A percentile compares a stretch with the other conserved stretches of the same genome.
Evolutionary conservation across 2,888 invertebrate genomes (phyloP).

Genomic region (Minunthozetes semirufus): DNA sequence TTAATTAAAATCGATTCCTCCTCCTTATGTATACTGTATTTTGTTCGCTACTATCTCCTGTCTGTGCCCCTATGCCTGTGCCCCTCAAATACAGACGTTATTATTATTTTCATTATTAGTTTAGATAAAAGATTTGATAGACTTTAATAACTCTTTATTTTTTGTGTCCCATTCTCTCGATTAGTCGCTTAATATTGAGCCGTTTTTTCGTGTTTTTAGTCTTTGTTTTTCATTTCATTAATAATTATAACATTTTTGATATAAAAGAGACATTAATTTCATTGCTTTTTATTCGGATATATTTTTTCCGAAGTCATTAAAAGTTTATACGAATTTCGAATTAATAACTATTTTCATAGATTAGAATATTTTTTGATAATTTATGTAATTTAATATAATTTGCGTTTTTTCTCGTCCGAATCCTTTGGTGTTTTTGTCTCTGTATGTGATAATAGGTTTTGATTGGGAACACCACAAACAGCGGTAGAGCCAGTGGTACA

Average conservation of each 20-base stretch:
- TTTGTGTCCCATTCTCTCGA: not conserved
- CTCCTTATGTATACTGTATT: not conserved
- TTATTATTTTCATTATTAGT: slow-evolving; percentile 9
- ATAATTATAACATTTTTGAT: not conserved
- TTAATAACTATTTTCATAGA: not conserved
- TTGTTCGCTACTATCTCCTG: not conserved
- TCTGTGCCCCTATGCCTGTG: no score
- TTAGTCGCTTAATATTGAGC: not conserved
- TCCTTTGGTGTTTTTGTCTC: no score
- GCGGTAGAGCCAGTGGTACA: no score
- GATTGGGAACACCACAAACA: no score
- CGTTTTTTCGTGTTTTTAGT: not conserved
- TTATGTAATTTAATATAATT: no score
- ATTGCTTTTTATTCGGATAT: not conserved
- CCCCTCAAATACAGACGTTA: not conserved
- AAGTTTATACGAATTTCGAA: slow-evolving; percentile 6
- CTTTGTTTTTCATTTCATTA: not conserved
- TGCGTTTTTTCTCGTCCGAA: no score
- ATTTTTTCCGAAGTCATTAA: not conserved
- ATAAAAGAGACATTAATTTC: not conserved
- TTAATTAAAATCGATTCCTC: slow-evolving; percentile 27
- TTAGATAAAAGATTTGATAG: slow-evolving; percentile 10
- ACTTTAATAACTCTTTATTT: not conserved
- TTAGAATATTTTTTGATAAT: no score
- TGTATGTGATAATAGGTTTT: no score